These are phyloP conservation scores for Automeris io DNA, from an alignment of 2,888 invertebrate genomes.

Conservation along the genomic window DNA sequence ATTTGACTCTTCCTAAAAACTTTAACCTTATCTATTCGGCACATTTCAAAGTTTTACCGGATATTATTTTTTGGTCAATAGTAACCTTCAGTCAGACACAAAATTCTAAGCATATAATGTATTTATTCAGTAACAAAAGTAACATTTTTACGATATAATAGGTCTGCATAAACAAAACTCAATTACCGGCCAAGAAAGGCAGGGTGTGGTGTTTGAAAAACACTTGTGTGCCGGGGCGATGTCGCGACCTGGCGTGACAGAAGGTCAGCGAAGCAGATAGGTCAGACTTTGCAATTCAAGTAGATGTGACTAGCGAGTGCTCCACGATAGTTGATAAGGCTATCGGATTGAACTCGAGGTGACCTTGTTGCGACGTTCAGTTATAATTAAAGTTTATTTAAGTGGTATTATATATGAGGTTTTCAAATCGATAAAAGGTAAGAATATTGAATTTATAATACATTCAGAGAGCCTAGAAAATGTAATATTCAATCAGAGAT, in stretches of 20 bases:
- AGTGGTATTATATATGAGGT: too few species aligned
- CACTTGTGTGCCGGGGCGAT: constrained; percentile 21
- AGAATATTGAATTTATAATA: too few species aligned
- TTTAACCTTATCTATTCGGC: too few species aligned
- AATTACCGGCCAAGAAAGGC: background rate
- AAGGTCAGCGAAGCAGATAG: constrained; percentile 36
- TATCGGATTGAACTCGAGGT: constrained; percentile 10
- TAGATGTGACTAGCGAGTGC: constrained; percentile 25
- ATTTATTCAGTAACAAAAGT: background rate
- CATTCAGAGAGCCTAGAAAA: too few species aligned
- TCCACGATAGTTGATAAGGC: constrained; percentile 10
- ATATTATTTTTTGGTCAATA: too few species aligned
- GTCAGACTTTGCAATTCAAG: constrained; percentile 35
- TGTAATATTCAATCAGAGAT: too few species aligned
- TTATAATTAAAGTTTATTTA: too few species aligned
- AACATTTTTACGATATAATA: background rate
- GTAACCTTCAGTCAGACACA: too few species aligned
- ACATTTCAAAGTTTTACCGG: too few species aligned
- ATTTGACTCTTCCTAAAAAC: too few species aligned
- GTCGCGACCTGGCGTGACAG: constrained; percentile 38
- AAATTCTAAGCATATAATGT: too few species aligned
- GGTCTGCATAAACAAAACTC: background rate
- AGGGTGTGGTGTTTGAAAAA: background rate
- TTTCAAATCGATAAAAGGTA: too few species aligned
- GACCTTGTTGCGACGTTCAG: constrained; percentile 21